Evolutionary conservation across 1,140 invertebrate genomes (phyloP).

Genomic region (Pararge aegeria): DNA sequence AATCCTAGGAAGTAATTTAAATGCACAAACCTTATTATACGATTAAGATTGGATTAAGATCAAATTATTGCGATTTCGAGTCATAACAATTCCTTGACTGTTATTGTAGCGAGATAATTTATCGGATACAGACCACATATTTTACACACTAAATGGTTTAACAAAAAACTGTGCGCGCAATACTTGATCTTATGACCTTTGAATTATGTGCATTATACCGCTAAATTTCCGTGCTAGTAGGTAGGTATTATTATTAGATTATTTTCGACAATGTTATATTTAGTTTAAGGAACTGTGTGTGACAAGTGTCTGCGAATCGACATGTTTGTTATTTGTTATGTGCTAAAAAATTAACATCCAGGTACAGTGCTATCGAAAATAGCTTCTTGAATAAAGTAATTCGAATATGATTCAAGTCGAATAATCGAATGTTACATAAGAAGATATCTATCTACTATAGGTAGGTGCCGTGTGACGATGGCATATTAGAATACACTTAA

Average conservation of each 20-base stretch:
- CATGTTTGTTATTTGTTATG: slow-evolving; percentile 18
- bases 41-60: slow-evolving; percentile 24
- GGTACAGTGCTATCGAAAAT: slow-evolving; percentile 10
- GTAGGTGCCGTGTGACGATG: too few relatives aligned
- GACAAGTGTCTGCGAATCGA: slow-evolving; percentile 33
- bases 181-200: neutral
- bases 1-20: slow-evolving; percentile 19
- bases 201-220: neutral
- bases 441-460: too few relatives aligned
- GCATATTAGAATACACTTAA: too few relatives aligned
- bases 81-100: slow-evolving; percentile 25
- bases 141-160: neutral
- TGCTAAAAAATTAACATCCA: neutral
- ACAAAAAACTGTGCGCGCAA: neutral
- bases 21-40: slow-evolving; percentile 6
- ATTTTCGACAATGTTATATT: neutral
- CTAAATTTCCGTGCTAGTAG: neutral
- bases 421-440: too few relatives aligned
- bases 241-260: too few relatives aligned
- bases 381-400: too few relatives aligned
- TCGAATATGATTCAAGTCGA: too few relatives aligned
- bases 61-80: slow-evolving; percentile 15
- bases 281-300: slow-evolving; percentile 26
- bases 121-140: neutral
- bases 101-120: neutral